Conservation (phyloP, 2,888 invertebrate species). For the Rhyacophila evoluta region DNA sequence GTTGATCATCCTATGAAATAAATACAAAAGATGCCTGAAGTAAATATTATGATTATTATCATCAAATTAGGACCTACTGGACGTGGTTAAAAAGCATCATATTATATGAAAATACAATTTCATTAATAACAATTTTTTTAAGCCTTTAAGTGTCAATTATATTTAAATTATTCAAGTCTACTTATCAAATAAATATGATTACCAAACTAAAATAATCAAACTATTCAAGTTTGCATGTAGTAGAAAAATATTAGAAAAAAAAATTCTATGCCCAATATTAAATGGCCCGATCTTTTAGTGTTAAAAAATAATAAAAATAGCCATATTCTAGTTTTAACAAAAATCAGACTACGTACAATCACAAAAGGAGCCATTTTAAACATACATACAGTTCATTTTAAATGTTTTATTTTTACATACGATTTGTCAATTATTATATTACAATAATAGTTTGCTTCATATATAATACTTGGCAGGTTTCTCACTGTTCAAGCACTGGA, state of each 20-base stretch:
- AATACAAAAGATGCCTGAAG: too few species aligned
- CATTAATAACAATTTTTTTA: too few species aligned
- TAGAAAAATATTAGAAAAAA: constrained; percentile 23
- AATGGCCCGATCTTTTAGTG: neutral
- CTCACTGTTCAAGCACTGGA: constrained; percentile 23
- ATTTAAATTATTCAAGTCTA: neutral
- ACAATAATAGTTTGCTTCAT: constrained; percentile 3
- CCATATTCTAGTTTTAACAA: constrained; percentile 32
- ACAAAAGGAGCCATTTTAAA: constrained; percentile 30
- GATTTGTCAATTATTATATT: neutral
- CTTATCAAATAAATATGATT: neutral
- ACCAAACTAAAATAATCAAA: neutral
- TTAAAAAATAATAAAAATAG: constrained; percentile 25
- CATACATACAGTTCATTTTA: neutral
- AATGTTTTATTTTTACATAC: constrained; percentile 6
- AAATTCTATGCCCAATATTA: neutral
- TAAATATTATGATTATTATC: too few species aligned
- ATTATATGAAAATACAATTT: too few species aligned
- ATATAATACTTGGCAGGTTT: constrained; percentile 25
- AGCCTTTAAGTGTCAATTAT: too few species aligned
- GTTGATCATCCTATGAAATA: too few species aligned
- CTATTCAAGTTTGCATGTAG: neutral
- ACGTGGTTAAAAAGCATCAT: too few species aligned
- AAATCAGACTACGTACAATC: constrained; percentile 48
- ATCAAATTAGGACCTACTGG: too few species aligned